These are phyloP conservation scores for Sphinx pinastri DNA, from an alignment of 2,888 invertebrate species.

Conservation along the genomic window DNA sequence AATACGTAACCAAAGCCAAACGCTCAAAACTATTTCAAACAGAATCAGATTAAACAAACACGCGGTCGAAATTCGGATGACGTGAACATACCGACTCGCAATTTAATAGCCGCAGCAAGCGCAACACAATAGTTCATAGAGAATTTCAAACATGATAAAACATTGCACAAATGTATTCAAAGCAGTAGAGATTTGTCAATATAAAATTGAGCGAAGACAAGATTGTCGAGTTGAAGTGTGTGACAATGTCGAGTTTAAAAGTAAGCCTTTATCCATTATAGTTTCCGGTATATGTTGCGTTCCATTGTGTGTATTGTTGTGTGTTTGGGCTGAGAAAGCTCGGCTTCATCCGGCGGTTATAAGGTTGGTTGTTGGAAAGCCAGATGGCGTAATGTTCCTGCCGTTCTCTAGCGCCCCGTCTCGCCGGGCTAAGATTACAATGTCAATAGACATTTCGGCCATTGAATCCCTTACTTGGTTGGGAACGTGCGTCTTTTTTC, in stretches of 20 bases:
- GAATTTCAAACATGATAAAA: constrained; percentile 53
- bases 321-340: constrained; percentile 51
- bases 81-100: constrained; percentile 43
- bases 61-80: constrained; percentile 43
- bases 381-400: constrained; percentile 53
- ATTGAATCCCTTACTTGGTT: constrained; percentile 54
- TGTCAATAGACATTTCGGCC: constrained; percentile 66
- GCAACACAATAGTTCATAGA: constrained; percentile 50
- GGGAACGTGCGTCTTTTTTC: constrained; percentile 50
- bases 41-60: constrained; percentile 48
- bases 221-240: constrained; percentile 49
- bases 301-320: constrained; percentile 65
- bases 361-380: constrained; percentile 68
- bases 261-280: constrained; percentile 67
- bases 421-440: constrained; percentile 66
- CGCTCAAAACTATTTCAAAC: constrained; percentile 45
- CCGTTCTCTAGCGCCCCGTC: constrained; percentile 49
- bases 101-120: constrained; percentile 49
- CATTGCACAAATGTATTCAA: constrained; percentile 47
- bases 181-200: constrained; percentile 43
- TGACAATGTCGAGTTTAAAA: constrained; percentile 58
- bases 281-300: constrained; percentile 73
- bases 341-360: constrained; percentile 54
- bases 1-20: constrained; percentile 39
- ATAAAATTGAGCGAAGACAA: constrained; percentile 46